Evolutionary conservation across 2,797 vertebrate species (phyloP).

Genomic region (Phoxinus dragarum): DNA sequence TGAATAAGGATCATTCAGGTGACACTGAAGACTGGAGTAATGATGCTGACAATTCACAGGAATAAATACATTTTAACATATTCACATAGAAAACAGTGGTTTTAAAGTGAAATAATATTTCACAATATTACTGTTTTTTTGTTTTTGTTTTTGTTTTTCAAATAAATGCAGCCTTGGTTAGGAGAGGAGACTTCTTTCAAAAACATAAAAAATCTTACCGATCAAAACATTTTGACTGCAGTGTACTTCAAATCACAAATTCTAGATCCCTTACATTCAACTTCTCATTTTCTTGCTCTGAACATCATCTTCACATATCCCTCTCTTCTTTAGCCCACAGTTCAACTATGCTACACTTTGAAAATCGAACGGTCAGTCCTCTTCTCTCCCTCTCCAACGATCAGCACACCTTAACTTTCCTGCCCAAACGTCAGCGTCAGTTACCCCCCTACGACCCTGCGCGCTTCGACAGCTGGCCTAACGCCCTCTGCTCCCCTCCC

Average conservation of each 20-base stretch:
- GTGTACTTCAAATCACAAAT: background rate
- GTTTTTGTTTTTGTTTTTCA: too few relatives aligned
- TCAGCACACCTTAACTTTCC: slow-evolving; percentile 84
- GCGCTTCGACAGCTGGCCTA: slow-evolving; percentile 92
- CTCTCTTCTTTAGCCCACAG: slow-evolving; percentile 69
- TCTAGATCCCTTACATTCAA: background rate
- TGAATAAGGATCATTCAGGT: too few relatives aligned
- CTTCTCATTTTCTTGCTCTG: background rate
- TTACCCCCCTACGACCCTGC: slow-evolving; percentile 77
- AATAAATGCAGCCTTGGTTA: too few relatives aligned
- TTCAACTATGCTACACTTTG: slow-evolving; percentile 77
- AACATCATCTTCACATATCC: background rate
- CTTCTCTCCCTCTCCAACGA: slow-evolving; percentile 85
- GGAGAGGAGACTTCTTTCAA: too few relatives aligned
- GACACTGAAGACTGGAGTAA: too few relatives aligned
- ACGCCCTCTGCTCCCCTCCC: slow-evolving; percentile 81
- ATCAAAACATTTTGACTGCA: too few relatives aligned
- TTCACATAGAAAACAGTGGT: too few relatives aligned
- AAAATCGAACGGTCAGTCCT: slow-evolving; percentile 86
- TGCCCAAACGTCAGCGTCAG: slow-evolving; percentile 79
- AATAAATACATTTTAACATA: too few relatives aligned
- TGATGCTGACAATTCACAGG: too few relatives aligned
- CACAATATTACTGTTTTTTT: too few relatives aligned
- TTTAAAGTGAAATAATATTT: too few relatives aligned
- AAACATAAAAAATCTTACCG: too few relatives aligned